These are phyloP conservation scores for Galendromus occidentalis DNA, from an alignment of 1,140 invertebrate species.

Conservation along the genomic window DNA sequence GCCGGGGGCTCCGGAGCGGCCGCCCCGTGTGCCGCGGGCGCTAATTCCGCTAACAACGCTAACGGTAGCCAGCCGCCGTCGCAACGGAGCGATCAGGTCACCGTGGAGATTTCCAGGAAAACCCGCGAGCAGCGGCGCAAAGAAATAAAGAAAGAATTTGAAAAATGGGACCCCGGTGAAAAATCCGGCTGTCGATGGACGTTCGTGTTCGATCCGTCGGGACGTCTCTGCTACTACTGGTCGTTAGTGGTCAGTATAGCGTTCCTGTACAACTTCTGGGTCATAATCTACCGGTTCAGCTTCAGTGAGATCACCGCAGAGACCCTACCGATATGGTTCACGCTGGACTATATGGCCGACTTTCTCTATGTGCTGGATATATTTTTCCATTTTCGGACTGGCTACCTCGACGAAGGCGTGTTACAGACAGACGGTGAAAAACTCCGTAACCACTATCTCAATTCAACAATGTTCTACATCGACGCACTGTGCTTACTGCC, in stretches of 20 bases:
- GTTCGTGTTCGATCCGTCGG: conserved; percentile 45
- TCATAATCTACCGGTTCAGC: conserved; percentile 92
- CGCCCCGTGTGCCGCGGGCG: conserved; percentile 15
- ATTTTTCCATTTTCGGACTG: conserved; percentile 87
- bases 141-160: conserved; percentile 43
- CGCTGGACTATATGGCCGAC: conserved; percentile 86
- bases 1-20: too few species aligned
- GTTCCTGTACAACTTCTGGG: conserved; percentile 97
- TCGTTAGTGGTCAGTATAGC: conserved; percentile 90
- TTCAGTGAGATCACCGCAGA: conserved; percentile 58
- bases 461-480: conserved; percentile 95
- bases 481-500: conserved; percentile 92
- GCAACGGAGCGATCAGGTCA: conserved; percentile 27
- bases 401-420: conserved; percentile 86
- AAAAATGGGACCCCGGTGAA: conserved; percentile 26
- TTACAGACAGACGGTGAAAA: conserved; percentile 83
- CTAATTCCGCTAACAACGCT: conserved; percentile 25
- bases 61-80: background rate
- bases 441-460: conserved; percentile 88
- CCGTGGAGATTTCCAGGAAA: conserved; percentile 18
- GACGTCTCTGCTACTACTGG: conserved; percentile 81
- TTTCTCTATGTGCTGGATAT: conserved; percentile 89
- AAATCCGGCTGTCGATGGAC: conserved; percentile 49
- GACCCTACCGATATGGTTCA: conserved; percentile 81
- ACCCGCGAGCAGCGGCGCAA: conserved; percentile 30